These are phyloP conservation scores for Rutpela maculata DNA, from an alignment of 2,888 invertebrate genomes.

Conservation along the genomic window DNA sequence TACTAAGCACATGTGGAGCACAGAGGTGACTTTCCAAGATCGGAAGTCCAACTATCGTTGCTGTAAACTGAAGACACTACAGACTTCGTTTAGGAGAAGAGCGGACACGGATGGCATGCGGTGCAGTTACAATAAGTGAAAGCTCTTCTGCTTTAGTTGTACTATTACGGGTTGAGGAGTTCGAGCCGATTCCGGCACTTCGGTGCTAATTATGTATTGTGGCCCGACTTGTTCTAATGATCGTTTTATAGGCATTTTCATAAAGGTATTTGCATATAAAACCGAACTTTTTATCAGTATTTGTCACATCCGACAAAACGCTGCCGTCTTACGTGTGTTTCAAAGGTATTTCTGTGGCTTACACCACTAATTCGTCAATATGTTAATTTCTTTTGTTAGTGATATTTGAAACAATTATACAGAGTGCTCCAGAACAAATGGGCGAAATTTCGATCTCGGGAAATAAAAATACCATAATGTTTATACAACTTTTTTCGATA, in stretches of 20 bases:
- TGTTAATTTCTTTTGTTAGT: no score
- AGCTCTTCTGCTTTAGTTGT: conserved; percentile 59
- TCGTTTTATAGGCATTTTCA: neutral
- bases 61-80: conserved; percentile 60
- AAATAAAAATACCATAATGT: no score
- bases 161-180: conserved; percentile 31
- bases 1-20: conserved; percentile 62
- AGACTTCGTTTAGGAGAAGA: conserved; percentile 57
- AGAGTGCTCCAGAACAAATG: no score
- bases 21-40: conserved; percentile 64
- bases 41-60: conserved; percentile 61
- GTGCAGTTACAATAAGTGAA: conserved; percentile 65
- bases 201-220: neutral
- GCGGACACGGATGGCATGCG: conserved; percentile 60
- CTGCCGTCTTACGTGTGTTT: neutral
- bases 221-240: neutral
- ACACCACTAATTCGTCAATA: no score
- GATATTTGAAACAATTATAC: no score
- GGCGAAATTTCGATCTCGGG: no score
- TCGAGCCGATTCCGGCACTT: conserved; percentile 39
- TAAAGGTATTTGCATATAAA: neutral
- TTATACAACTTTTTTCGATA: no score
- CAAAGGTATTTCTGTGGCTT: no score
- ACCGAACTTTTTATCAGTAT: neutral
- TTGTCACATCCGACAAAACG: neutral